These are phyloP conservation scores for Prolemur simus DNA, from an alignment of 2,113 vertebrate species.

Conservation along the genomic window DNA sequence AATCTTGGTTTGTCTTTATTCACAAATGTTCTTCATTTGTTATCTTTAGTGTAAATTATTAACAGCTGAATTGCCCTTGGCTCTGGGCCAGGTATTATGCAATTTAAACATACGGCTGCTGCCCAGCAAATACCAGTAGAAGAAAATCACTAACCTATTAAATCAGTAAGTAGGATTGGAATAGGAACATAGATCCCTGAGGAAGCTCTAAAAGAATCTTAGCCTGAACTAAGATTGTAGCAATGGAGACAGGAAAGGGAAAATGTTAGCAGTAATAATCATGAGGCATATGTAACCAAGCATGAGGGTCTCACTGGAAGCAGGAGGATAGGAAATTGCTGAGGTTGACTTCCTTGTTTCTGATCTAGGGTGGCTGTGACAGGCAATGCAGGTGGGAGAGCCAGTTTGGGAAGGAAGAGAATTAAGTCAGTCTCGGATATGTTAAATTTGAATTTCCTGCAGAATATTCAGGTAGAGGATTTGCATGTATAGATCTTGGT, in stretches of 20 bases:
- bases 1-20: slow-evolving; percentile 49
- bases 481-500: not conserved
- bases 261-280: not conserved
- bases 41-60: slow-evolving; percentile 39
- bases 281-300: not conserved
- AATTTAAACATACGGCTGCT: slow-evolving; percentile 15
- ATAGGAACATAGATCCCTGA: not conserved
- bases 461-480: not conserved
- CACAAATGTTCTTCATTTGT: not conserved
- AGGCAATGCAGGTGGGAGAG: not conserved
- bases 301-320: not conserved
- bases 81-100: not conserved
- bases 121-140: not conserved
- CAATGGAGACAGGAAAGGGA: not conserved
- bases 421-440: not conserved
- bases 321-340: not conserved
- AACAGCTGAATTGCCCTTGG: not conserved
- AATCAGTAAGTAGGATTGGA: not conserved
- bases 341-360: not conserved
- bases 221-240: not conserved
- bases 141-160: not conserved
- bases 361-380: not conserved
- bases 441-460: not conserved
- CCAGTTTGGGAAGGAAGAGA: not conserved
- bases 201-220: slow-evolving; percentile 28